These are phyloP conservation scores for Drosophila orena DNA, from an alignment of 1,140 invertebrate species.

Conservation along the genomic window DNA sequence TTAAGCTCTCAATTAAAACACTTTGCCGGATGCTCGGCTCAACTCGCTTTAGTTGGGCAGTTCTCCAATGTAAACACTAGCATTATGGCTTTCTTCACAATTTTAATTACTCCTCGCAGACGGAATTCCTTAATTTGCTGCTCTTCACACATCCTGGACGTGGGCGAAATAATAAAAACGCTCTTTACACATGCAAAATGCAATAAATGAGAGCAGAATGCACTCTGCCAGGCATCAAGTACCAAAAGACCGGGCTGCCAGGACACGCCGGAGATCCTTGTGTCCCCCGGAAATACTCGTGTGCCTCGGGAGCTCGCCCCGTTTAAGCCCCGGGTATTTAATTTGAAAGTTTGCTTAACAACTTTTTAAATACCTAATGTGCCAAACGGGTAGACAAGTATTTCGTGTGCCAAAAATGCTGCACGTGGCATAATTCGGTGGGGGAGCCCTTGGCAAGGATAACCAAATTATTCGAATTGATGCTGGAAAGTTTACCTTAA, in stretches of 20 bases:
- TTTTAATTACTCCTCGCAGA: slow-evolving; percentile 47
- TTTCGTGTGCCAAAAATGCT: slow-evolving; percentile 47
- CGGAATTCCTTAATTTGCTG: slow-evolving; percentile 55
- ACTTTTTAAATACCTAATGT: slow-evolving; percentile 74
- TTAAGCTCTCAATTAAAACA: slow-evolving; percentile 32
- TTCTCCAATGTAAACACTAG: slow-evolving; percentile 15
- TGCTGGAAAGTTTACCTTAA: not conserved
- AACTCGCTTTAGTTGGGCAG: slow-evolving; percentile 22
- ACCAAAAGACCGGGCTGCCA: slow-evolving; percentile 17
- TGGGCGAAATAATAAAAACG: slow-evolving; percentile 34
- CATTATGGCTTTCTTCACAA: slow-evolving; percentile 32
- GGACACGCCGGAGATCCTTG: slow-evolving; percentile 17
- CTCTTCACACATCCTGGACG: slow-evolving; percentile 33
- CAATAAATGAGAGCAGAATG: slow-evolving; percentile 42
- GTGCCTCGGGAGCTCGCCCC: slow-evolving; percentile 49
- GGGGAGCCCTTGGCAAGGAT: not conserved
- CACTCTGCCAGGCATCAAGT: slow-evolving; percentile 25
- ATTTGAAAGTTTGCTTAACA: slow-evolving; percentile 74
- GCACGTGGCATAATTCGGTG: slow-evolving; percentile 1
- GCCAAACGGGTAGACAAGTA: slow-evolving; percentile 41
- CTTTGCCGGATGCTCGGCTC: slow-evolving; percentile 13
- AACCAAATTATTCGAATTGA: not conserved
- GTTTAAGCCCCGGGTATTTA: slow-evolving; percentile 64
- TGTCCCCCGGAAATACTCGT: slow-evolving; percentile 1
- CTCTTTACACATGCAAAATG: slow-evolving; percentile 58